These are phyloP conservation scores for Salarias fasciatus DNA, from an alignment of 2,797 vertebrate species.

Conservation along the genomic window DNA sequence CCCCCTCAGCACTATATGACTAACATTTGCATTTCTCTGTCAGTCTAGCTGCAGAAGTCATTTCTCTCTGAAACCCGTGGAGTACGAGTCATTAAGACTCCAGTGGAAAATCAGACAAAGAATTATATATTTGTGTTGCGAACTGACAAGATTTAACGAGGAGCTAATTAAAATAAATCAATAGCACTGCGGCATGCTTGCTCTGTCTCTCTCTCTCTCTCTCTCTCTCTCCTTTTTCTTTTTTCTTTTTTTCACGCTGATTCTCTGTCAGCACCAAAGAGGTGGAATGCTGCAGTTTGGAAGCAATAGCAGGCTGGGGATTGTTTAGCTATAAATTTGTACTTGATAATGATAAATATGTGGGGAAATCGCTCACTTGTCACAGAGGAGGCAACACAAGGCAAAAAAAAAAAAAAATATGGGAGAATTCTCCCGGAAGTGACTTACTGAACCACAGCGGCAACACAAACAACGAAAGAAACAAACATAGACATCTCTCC, in stretches of 20 bases:
- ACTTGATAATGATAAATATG: constrained; percentile 14
- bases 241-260: constrained; percentile 17
- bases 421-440: constrained; percentile 13
- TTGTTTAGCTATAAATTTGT: constrained; percentile 25
- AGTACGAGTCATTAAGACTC: constrained; percentile 77
- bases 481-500: constrained; percentile 59
- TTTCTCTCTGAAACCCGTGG: constrained; percentile 68
- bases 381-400: constrained; percentile 13
- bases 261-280: constrained; percentile 62
- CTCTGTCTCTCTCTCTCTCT: constrained; percentile 59
- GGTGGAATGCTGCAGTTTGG: constrained; percentile 59
- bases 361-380: constrained; percentile 9
- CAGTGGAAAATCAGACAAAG: constrained; percentile 81
- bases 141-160: constrained; percentile 84
- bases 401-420: constrained; percentile 23
- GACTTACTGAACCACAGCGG: constrained; percentile 20
- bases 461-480: constrained; percentile 46
- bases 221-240: too few species aligned
- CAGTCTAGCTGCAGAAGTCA: constrained; percentile 63
- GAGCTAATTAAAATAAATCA: constrained; percentile 89
- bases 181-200: constrained; percentile 82
- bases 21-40: constrained; percentile 70
- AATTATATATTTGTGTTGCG: constrained; percentile 86
- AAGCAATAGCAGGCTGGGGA: constrained; percentile 30
- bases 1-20: constrained; percentile 59